Evolutionary conservation across 2,888 invertebrate genomes (phyloP).

Genomic region (Ormyrus thymus): DNA sequence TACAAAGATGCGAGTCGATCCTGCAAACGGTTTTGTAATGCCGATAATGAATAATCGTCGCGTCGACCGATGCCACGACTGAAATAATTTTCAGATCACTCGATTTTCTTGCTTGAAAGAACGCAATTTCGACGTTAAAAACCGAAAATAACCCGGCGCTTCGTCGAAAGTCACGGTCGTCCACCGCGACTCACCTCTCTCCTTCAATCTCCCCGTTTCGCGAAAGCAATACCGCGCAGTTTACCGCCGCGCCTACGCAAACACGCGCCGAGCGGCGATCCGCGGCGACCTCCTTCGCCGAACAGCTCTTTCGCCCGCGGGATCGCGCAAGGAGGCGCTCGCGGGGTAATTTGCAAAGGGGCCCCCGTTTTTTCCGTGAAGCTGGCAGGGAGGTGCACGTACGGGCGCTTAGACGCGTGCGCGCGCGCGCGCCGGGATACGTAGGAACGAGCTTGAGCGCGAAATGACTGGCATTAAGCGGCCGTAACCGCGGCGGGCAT

Average conservation of each 20-base stretch:
- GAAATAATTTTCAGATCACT: no score
- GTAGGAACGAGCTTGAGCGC: background rate
- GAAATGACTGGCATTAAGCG: constrained; percentile 55
- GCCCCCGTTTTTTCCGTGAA: constrained; percentile 41
- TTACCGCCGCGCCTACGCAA: constrained; percentile 18
- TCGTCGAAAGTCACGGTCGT: background rate
- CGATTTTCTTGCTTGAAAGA: no score
- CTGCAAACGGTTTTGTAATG: no score
- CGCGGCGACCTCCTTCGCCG: constrained; percentile 39
- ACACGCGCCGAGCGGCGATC: background rate
- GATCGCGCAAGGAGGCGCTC: constrained; percentile 10
- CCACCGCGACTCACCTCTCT: background rate
- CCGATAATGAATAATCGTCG: no score
- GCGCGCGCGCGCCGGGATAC: background rate
- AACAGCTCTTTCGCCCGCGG: background rate
- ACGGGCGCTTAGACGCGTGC: background rate
- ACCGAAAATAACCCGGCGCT: background rate
- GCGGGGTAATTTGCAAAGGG: constrained; percentile 44
- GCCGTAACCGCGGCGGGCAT: constrained; percentile 53
- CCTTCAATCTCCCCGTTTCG: no score
- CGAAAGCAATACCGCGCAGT: no score
- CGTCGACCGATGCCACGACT: no score
- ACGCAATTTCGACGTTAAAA: no score
- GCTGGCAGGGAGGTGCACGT: constrained; percentile 5
- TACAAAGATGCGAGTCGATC: no score